Conservation (phyloP, 2,113 vertebrate genomes). For the Galemys pyrenaicus region DNA sequence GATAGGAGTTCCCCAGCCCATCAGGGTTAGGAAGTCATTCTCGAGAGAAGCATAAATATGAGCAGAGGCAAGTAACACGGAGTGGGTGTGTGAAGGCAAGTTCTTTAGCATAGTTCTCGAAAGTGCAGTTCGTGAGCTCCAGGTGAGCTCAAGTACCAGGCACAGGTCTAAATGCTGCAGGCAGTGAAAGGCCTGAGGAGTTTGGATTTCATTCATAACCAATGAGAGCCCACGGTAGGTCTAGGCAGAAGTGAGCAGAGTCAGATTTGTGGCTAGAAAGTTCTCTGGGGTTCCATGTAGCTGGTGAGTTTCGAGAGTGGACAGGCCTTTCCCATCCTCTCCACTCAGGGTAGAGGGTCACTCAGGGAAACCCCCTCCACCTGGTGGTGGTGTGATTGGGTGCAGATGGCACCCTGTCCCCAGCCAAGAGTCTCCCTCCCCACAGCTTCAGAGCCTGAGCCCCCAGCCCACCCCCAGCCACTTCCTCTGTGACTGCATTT, state of each 20-base stretch:
- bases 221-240: not conserved
- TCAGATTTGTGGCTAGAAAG: not conserved
- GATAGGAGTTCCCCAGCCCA: not conserved
- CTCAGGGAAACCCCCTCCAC: not conserved
- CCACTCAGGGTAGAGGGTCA: not conserved
- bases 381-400: not conserved
- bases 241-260: too few species aligned
- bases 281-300: not conserved
- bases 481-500: not conserved
- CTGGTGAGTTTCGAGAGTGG: too few species aligned
- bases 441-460: not conserved
- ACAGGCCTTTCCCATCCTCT: not conserved
- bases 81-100: not conserved
- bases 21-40: not conserved
- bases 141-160: not conserved
- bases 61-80: not conserved
- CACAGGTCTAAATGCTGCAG: not conserved
- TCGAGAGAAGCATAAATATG: not conserved
- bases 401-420: not conserved
- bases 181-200: not conserved
- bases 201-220: not conserved
- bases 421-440: not conserved
- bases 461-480: accelerated
- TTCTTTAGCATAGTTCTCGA: not conserved
- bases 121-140: not conserved